Evolutionary conservation across 2,797 vertebrate genomes (phyloP).

Genomic region (Siniperca scherzeri): DNA sequence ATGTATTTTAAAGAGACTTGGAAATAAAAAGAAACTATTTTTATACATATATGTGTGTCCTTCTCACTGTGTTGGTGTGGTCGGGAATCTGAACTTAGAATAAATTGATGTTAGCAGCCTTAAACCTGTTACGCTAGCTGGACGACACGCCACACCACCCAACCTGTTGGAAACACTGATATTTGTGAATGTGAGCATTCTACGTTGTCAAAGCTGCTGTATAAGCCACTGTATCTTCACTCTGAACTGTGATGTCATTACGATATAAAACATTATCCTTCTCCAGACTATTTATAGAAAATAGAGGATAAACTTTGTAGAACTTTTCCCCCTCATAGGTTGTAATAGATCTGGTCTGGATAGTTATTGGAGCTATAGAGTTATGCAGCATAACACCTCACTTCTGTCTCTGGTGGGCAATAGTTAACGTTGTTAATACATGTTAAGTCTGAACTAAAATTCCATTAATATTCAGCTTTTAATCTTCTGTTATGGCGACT

Average conservation of each 20-base stretch:
- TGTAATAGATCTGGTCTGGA: background rate
- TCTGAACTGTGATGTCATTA: background rate
- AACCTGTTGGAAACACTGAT: no score
- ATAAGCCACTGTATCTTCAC: background rate
- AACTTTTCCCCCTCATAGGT: background rate
- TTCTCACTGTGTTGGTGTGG: no score
- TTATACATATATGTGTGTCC: no score
- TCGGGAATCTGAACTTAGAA: no score
- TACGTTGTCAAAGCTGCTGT: background rate
- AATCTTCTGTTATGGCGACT: background rate
- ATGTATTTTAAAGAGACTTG: no score
- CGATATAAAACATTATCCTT: background rate
- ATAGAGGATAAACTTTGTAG: background rate
- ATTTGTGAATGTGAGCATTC: background rate
- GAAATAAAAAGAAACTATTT: no score
- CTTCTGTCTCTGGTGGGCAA: background rate
- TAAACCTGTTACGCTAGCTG: no score
- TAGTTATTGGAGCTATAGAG: background rate
- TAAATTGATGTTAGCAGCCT: no score
- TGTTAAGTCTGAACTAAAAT: background rate
- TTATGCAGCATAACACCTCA: background rate
- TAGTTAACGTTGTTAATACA: slow-evolving; percentile 11
- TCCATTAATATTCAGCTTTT: background rate
- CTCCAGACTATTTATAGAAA: slow-evolving; percentile 9
- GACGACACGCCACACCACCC: no score